These are phyloP conservation scores for Esperia sulphurella DNA, from an alignment of 2,888 invertebrate species.

Conservation along the genomic window DNA sequence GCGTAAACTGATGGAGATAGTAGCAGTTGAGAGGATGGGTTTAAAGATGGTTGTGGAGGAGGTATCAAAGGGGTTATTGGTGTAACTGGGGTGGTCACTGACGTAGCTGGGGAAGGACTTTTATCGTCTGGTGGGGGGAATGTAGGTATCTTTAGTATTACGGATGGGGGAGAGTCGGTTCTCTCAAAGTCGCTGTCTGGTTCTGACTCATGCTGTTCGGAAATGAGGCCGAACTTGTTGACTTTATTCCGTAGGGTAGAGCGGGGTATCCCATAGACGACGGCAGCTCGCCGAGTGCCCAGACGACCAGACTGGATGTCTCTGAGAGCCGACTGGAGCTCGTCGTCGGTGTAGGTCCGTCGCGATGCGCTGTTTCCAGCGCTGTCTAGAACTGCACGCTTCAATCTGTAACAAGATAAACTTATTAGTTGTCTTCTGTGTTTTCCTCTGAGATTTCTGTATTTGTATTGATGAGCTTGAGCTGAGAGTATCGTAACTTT, in stretches of 20 bases:
- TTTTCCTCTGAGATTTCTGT: background rate
- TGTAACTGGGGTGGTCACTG: slow-evolving; percentile 63
- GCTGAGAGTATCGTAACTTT: no score
- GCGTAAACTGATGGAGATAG: slow-evolving; percentile 68
- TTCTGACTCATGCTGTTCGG: slow-evolving; percentile 84
- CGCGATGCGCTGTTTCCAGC: slow-evolving; percentile 80
- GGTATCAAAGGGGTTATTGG: slow-evolving; percentile 71
- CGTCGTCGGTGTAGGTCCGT: slow-evolving; percentile 96
- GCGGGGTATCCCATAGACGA: slow-evolving; percentile 97
- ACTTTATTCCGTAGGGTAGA: slow-evolving; percentile 98
- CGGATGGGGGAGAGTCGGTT: slow-evolving; percentile 81
- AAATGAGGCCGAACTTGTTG: slow-evolving; percentile 84
- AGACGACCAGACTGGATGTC: slow-evolving; percentile 96
- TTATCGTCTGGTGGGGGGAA: slow-evolving; percentile 83
- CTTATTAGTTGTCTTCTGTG: background rate
- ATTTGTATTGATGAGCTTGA: no score
- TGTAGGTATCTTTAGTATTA: slow-evolving; percentile 96
- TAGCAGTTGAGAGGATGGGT: slow-evolving; percentile 66
- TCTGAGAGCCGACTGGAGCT: slow-evolving; percentile 94
- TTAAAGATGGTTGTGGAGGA: slow-evolving; percentile 53
- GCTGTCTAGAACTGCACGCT: slow-evolving; percentile 48
- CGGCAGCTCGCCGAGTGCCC: slow-evolving; percentile 95
- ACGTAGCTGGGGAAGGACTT: slow-evolving; percentile 63
- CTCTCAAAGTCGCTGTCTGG: slow-evolving; percentile 63
- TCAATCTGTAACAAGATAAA: slow-evolving; percentile 61